A percentile compares a stretch with the other conserved stretches of the same genome.
Evolutionary conservation across 2,888 invertebrate genomes (phyloP).

Genomic region (Azorinus chamasolen): DNA sequence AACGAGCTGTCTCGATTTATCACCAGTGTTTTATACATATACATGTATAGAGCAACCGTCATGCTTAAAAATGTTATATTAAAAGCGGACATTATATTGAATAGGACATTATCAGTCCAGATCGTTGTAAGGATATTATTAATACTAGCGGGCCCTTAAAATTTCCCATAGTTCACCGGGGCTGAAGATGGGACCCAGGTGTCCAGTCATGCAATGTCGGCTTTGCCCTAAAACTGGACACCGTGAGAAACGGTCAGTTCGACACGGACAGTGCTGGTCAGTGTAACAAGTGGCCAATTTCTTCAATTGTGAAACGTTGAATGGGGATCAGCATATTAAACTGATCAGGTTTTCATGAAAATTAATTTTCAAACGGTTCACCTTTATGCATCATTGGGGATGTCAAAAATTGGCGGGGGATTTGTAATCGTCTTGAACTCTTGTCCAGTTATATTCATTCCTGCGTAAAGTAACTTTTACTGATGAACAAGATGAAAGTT

Average conservation of each 20-base stretch:
- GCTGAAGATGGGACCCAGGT: slow-evolving; percentile 48
- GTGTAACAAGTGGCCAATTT: slow-evolving; percentile 42
- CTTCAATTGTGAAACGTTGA: slow-evolving; percentile 38
- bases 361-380: slow-evolving; percentile 66
- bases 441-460: not conserved
- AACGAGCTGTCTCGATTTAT: too few relatives aligned
- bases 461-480: not conserved
- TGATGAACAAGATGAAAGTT: too few relatives aligned
- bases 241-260: slow-evolving; percentile 64
- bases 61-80: too few relatives aligned
- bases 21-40: too few relatives aligned
- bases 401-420: too few relatives aligned
- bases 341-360: slow-evolving; percentile 57
- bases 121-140: too few relatives aligned
- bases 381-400: slow-evolving; percentile 37
- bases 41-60: too few relatives aligned
- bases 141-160: not conserved
- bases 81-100: too few relatives aligned
- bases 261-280: slow-evolving; percentile 52
- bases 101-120: too few relatives aligned
- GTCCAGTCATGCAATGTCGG: slow-evolving; percentile 36
- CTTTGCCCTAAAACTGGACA: slow-evolving; percentile 7
- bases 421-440: too few relatives aligned
- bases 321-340: slow-evolving; percentile 49
- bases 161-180: slow-evolving; percentile 64